Percentiles rank a stretch among this genome's conserved stretches.
These are phyloP conservation scores for Plodia interpunctella DNA, from an alignment of 1,140 invertebrate genomes.

Conservation along the genomic window DNA sequence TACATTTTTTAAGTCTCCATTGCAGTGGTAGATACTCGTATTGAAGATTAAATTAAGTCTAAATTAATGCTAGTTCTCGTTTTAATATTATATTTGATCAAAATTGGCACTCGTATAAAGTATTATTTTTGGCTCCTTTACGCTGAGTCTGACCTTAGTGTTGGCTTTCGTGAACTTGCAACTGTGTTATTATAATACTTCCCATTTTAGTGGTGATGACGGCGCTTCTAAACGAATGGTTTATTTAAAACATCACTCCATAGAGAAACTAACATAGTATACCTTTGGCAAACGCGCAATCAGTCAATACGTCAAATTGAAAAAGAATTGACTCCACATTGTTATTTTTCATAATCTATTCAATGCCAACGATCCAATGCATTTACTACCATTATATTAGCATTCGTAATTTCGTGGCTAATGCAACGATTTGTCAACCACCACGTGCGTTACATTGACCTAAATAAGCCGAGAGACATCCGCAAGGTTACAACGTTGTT, in stretches of 20 bases:
- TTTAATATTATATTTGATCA: not conserved
- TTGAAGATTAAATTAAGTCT: too few relatives aligned
- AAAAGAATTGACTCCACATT: not conserved
- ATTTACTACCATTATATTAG: not conserved
- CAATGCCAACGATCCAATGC: not conserved
- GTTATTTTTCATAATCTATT: not conserved
- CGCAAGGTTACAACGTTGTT: slow-evolving; percentile 62
- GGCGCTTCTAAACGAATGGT: not conserved
- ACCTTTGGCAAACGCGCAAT: too few relatives aligned
- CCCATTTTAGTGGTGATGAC: not conserved
- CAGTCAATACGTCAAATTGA: too few relatives aligned
- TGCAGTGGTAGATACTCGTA: too few relatives aligned
- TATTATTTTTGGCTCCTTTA: not conserved
- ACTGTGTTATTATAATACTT: not conserved
- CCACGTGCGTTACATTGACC: slow-evolving; percentile 67
- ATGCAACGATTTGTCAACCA: slow-evolving; percentile 45
- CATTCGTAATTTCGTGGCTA: not conserved
- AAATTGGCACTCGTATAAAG: not conserved
- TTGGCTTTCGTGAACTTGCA: not conserved
- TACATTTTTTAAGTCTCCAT: too few relatives aligned
- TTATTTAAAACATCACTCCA: not conserved
- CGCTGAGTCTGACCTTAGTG: not conserved
- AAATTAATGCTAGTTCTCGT: not conserved
- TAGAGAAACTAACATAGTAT: not conserved
- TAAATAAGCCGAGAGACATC: slow-evolving; percentile 60